Conservation (phyloP, 2,113 vertebrate genomes). For the Zosterops borbonicus region DNA sequence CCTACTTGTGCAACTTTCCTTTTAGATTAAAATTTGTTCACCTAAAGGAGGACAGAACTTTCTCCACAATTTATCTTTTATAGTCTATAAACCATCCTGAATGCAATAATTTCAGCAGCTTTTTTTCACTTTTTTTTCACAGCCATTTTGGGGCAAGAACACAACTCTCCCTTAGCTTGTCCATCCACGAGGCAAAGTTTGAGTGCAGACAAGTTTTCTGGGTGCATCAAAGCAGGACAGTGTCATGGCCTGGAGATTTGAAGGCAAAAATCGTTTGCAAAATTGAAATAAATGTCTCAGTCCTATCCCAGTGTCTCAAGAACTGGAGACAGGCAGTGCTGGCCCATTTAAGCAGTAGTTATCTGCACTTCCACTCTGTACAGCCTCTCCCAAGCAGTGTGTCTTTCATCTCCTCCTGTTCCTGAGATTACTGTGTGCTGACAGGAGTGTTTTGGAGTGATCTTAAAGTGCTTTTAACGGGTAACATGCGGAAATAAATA, state of each 20-base stretch:
- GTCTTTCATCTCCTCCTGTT: slow-evolving; percentile 28
- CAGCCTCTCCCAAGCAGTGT: background rate
- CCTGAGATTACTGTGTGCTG: slow-evolving; percentile 18
- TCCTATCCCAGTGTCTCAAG: background rate
- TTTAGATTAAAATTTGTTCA: background rate
- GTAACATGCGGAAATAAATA: slow-evolving; percentile 64
- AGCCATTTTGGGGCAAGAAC: background rate
- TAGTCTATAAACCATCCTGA: background rate
- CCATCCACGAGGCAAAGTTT: background rate
- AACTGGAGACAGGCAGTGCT: background rate
- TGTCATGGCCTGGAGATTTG: background rate
- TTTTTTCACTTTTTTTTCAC: too few species aligned
- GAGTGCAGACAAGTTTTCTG: background rate
- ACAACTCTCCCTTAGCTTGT: rapidly evolving
- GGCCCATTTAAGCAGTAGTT: background rate
- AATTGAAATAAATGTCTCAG: slow-evolving; percentile 1
- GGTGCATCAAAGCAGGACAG: background rate
- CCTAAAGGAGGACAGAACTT: background rate
- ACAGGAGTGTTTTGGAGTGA: slow-evolving; percentile 31
- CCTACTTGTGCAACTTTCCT: background rate
- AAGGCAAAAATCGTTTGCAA: background rate
- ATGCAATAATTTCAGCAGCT: too few species aligned
- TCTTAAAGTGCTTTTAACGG: slow-evolving; percentile 56
- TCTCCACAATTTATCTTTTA: background rate
- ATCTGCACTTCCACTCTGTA: background rate